These are phyloP conservation scores for Isaurus tuberculatus DNA, from an alignment of 92 coral and sea anemone genomes.

Conservation along the genomic window DNA sequence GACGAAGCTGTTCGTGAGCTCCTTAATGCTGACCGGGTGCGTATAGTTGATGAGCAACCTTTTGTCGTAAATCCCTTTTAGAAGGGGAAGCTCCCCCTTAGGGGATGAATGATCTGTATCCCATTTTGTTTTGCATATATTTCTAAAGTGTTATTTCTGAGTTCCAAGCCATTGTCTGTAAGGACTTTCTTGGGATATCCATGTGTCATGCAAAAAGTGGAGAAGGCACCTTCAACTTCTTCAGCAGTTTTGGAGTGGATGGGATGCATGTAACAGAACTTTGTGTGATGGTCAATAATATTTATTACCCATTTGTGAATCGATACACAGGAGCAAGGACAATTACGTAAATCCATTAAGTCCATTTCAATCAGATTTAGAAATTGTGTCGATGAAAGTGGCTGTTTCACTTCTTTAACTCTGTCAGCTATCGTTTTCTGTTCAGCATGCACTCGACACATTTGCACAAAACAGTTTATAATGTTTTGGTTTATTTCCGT, in stretches of 20 bases:
- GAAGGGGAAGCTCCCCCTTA: too few species aligned
- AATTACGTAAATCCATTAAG: slow-evolving; percentile 25
- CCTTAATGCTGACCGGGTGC: too few species aligned
- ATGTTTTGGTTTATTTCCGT: slow-evolving; percentile 22
- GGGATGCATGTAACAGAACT: slow-evolving; percentile 13
- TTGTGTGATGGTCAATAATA: slow-evolving; percentile 40
- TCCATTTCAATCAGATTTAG: slow-evolving; percentile 31
- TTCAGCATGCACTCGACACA: slow-evolving; percentile 21
- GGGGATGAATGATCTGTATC: slow-evolving; percentile 31
- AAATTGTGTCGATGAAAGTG: background rate
- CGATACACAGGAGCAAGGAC: slow-evolving; percentile 9
- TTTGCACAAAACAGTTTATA: slow-evolving; percentile 20
- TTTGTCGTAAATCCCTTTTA: too few species aligned
- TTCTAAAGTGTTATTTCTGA: slow-evolving; percentile 1
- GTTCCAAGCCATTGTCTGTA: slow-evolving; percentile 41
- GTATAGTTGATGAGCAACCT: too few species aligned
- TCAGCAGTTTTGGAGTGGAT: slow-evolving; percentile 33
- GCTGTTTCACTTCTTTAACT: slow-evolving; percentile 13
- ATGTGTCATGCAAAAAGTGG: slow-evolving; percentile 18
- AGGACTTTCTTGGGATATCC: slow-evolving; percentile 45
- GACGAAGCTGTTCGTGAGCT: too few species aligned
- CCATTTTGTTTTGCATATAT: slow-evolving; percentile 36
- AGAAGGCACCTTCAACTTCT: slow-evolving; percentile 31
- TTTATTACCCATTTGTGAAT: slow-evolving; percentile 33
- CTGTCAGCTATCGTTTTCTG: slow-evolving; percentile 16